Conservation (phyloP, 2,888 invertebrate species). For the Urechis unicinctus region DNA sequence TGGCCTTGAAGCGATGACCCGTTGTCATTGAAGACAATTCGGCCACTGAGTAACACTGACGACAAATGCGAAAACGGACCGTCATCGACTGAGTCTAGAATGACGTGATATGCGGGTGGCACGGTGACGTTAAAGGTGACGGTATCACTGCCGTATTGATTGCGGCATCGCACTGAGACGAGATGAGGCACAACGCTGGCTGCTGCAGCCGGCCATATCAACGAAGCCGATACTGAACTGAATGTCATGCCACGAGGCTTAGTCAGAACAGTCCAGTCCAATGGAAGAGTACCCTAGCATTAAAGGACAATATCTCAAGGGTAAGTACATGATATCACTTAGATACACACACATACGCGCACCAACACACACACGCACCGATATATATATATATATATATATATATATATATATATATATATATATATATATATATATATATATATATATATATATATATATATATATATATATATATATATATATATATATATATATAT, state of each 20-base stretch:
- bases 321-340: too few species aligned
- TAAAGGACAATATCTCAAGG: too few species aligned
- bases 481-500: too few species aligned
- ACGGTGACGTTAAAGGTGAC: conserved; percentile 5
- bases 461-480: too few species aligned
- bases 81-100: conserved; percentile 5
- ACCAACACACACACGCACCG: too few species aligned
- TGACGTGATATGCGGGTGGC: conserved; percentile 4
- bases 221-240: neutral
- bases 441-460: too few species aligned
- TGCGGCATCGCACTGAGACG: conserved; percentile 1
- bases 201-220: conserved; percentile 3
- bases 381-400: too few species aligned
- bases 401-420: too few species aligned
- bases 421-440: too few species aligned
- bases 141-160: conserved; percentile 1
- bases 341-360: too few species aligned
- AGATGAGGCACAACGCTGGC: conserved; percentile 1
- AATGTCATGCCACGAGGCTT: conserved; percentile 5
- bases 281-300: conserved; percentile 6
- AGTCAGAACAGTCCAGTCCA: conserved; percentile 4
- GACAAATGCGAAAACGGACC: conserved; percentile 3
- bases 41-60: conserved; percentile 9
- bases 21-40: neutral
- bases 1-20: conserved; percentile 1